These are phyloP conservation scores for Papilio polytes DNA, from an alignment of 1,140 invertebrate species.

Conservation along the genomic window DNA sequence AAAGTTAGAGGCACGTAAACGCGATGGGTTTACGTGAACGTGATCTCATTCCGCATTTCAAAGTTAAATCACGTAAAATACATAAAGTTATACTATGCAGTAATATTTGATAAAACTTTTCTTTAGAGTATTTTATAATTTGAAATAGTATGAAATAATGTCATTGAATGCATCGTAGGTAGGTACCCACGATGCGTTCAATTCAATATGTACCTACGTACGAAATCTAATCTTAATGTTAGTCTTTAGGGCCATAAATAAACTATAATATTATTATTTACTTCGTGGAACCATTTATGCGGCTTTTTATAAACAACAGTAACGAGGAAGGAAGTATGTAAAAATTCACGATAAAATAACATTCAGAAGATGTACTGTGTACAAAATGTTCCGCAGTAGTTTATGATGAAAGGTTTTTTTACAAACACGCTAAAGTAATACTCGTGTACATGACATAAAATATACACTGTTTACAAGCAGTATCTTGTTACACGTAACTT, in stretches of 20 bases:
- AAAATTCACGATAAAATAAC: too few species aligned
- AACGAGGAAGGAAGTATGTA: too few species aligned
- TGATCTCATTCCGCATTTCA: constrained; percentile 19
- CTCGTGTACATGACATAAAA: not conserved
- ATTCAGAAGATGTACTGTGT: too few species aligned
- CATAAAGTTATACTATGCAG: constrained; percentile 6
- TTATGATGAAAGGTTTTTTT: not conserved
- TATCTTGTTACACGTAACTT: not conserved
- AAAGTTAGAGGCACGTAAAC: constrained; percentile 17
- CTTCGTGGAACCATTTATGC: too few species aligned
- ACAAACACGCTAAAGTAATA: not conserved
- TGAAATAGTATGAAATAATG: not conserved
- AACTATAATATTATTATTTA: too few species aligned
- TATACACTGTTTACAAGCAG: not conserved
- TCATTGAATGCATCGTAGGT: too few species aligned
- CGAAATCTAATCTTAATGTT: too few species aligned
- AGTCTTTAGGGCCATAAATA: too few species aligned
- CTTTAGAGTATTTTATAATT: not conserved
- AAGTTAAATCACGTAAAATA: constrained; percentile 28
- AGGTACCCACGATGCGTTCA: too few species aligned
- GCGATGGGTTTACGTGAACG: constrained; percentile 10
- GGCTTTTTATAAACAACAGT: too few species aligned
- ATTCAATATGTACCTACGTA: too few species aligned
- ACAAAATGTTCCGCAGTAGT: not conserved
- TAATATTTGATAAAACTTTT: constrained; percentile 5